A percentile compares a stretch with the other conserved stretches of the same genome.
These are phyloP conservation scores for Oreohelix idahoensis DNA, from an alignment of 1,140 invertebrate genomes.

Conservation along the genomic window DNA sequence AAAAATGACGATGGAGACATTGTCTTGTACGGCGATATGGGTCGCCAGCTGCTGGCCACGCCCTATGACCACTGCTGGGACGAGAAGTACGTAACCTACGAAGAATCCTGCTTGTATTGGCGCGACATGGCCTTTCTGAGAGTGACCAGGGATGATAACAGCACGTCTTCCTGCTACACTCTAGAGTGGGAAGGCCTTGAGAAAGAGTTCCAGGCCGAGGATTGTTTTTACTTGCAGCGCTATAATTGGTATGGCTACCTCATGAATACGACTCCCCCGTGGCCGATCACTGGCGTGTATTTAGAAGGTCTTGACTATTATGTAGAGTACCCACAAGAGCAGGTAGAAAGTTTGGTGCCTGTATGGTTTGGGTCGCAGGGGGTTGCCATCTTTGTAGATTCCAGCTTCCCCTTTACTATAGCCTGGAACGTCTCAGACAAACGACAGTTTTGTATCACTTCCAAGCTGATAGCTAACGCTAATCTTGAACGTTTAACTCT, in stretches of 20 bases:
- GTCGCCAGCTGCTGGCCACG: constrained; percentile 44
- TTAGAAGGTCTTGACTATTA: constrained; percentile 41
- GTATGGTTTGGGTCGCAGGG: constrained; percentile 47
- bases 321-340: constrained; percentile 42
- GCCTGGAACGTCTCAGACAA: constrained; percentile 47
- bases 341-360: constrained; percentile 43
- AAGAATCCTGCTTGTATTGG: constrained; percentile 49
- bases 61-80: constrained; percentile 47
- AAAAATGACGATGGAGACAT: constrained; percentile 43
- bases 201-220: constrained; percentile 42
- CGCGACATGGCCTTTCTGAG: constrained; percentile 43
- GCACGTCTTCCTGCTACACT: constrained; percentile 42
- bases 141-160: constrained; percentile 40
- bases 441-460: constrained; percentile 48
- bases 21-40: constrained; percentile 50
- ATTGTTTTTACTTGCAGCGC: constrained; percentile 51
- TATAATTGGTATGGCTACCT: constrained; percentile 50
- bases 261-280: constrained; percentile 29
- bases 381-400: constrained; percentile 47
- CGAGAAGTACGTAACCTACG: constrained; percentile 10
- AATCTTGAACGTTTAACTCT: constrained; percentile 4
- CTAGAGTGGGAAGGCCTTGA: constrained; percentile 44
- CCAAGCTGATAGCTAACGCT: constrained; percentile 31
- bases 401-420: constrained; percentile 44
- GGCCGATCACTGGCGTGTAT: constrained; percentile 43